Evolutionary conservation across 37 sponge, comb jelly and placozoan genomes (phyloP).

Genomic region (Halisarca cf. caerulea): DNA sequence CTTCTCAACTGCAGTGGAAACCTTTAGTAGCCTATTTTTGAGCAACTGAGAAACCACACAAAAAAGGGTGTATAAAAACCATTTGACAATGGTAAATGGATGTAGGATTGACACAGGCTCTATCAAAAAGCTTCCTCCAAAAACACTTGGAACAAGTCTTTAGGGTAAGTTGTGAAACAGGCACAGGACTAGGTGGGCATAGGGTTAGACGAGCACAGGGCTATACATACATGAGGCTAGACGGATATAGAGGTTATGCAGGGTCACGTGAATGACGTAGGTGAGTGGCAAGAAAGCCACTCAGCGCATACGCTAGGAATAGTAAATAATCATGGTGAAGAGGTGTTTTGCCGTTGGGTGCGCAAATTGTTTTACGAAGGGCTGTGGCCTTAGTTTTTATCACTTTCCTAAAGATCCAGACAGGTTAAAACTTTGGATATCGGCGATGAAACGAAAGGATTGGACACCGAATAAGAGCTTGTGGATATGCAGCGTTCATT

Average conservation of each 20-base stretch:
- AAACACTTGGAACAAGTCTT: too few relatives aligned
- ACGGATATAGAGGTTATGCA: not conserved
- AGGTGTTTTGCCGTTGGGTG: conserved; percentile 59
- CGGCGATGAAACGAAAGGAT: conserved; percentile 39
- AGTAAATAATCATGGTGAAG: conserved; percentile 38
- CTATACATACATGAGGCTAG: not conserved
- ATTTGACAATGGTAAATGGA: too few relatives aligned
- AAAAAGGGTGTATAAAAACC: too few relatives aligned
- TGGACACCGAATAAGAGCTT: conserved; percentile 44
- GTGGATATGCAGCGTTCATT: conserved; percentile 57
- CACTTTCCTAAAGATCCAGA: conserved; percentile 46
- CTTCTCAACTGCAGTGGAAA: too few relatives aligned
- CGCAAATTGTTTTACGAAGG: conserved; percentile 33
- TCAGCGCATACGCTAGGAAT: not conserved
- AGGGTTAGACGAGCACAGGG: too few relatives aligned
- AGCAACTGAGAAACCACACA: too few relatives aligned
- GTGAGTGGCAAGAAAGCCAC: conserved; percentile 6
- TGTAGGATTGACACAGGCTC: too few relatives aligned
- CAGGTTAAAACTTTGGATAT: conserved; percentile 40
- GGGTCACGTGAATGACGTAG: not conserved
- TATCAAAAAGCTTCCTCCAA: too few relatives aligned
- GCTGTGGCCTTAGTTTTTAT: conserved; percentile 40
- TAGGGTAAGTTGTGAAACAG: too few relatives aligned
- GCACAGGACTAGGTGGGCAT: too few relatives aligned
- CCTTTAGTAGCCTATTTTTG: too few relatives aligned